phyloP scores from a whole-genome alignment of 2,797 vertebrate genomes.

The Monodelphis domestica region DNA sequence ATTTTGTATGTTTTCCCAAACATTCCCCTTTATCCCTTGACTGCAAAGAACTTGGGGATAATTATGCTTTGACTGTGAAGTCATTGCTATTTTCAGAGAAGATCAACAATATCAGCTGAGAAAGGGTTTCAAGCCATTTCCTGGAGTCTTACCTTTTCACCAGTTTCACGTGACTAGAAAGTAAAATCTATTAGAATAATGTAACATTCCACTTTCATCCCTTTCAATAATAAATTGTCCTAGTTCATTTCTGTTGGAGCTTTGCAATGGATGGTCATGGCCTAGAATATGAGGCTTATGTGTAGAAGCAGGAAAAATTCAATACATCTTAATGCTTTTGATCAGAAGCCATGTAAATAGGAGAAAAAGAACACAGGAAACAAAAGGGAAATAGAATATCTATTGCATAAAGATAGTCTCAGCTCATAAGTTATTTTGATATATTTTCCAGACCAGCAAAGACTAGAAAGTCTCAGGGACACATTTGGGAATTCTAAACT shows the following conservation, averaged over 20 bases:
- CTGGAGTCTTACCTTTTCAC: background rate
- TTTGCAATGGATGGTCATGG: constrained; percentile 7
- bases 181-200: background rate
- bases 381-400: background rate
- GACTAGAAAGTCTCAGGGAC: background rate
- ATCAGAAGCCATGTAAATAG: constrained; percentile 7
- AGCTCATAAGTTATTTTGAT: constrained; percentile 19
- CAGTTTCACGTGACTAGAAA: background rate
- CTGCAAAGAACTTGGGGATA: constrained; percentile 6
- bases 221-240: background rate
- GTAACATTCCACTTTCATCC: background rate
- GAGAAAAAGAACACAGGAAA: constrained; percentile 29
- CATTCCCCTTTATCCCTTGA: background rate
- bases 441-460: constrained; percentile 11
- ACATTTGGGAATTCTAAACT: background rate
- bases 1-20: background rate
- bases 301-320: background rate
- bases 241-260: constrained; percentile 16
- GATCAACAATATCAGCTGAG: background rate
- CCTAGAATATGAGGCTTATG: background rate
- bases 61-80: constrained; percentile 1
- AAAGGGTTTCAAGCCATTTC: background rate
- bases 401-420: background rate
- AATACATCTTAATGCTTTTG: background rate
- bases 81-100: background rate